Base-by-base conservation (phyloP, 2,113 vertebrate genomes). In the Oncorhynchus kisutch region DNA sequence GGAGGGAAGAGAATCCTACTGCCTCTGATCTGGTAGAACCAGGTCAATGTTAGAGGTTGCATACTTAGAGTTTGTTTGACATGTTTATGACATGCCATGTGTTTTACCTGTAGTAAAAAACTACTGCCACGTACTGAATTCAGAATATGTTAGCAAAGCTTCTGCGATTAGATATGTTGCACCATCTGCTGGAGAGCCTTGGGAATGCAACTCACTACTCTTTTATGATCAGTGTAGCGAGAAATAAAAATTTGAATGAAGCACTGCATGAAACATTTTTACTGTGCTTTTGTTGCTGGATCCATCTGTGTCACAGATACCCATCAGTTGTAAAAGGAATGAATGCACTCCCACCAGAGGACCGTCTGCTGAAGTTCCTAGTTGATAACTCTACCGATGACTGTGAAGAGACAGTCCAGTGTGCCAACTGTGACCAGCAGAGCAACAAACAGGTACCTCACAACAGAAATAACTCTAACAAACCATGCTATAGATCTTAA, bases 341-440 rank as follows among this genome's bases (percentile, higher is more conserved):
- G 57, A 94, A 88, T 0, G 91, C 92, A 4, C 93, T 97, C 8
- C 96, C 96, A 0, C 95, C 94, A 0, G 95, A 96, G 77, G 97
- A 98, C 81, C 93, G 93, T 14, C 93, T 98, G 62, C 90, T 99
- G 54, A 96, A 95, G 90, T 97, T 98, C 89, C 92, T 97, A 77
- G 95, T 98, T 78, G 96, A 97, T 88, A 96, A 94, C 80, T 96
- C 95, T 0, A 89, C 93, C 0, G 96, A 97, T 0, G 2, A 86
- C 87, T 0, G 94, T 93, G 39, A 45, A 45, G 39, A 45, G 39
- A 45, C 39, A 45, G 39, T 45, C n/a, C 93, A 91, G 78, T 98
- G 97, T 60, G 96, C 97, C 73, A 98, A 98, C 92, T 98, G 96
- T 11, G 96, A 98, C 88, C 86, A 92, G 78, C 92, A 96, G 79